Conservation (phyloP, 2,113 vertebrate genomes). For the Pterocles orientalis region DNA sequence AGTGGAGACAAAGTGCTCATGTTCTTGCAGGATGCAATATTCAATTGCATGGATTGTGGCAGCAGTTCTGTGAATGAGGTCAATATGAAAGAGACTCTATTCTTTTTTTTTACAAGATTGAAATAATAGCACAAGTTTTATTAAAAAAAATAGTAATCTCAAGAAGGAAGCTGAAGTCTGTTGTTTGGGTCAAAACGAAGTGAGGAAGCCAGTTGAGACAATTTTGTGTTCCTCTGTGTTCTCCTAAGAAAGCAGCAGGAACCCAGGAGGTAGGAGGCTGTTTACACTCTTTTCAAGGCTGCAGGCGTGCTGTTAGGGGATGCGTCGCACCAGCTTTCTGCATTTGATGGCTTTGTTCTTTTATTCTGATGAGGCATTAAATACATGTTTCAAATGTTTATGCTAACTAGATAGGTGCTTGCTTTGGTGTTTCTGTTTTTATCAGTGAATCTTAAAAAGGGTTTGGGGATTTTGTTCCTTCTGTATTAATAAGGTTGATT, state of each 20-base stretch:
- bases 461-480: neutral
- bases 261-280: neutral
- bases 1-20: neutral
- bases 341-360: constrained; percentile 26
- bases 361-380: constrained; percentile 27
- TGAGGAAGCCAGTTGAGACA: neutral
- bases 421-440: neutral
- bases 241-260: neutral
- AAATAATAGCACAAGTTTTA: neutral
- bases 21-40: neutral
- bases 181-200: neutral
- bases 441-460: neutral
- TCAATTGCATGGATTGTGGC: neutral
- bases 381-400: neutral
- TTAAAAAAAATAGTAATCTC: neutral
- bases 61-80: neutral
- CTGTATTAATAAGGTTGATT: neutral
- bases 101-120: neutral
- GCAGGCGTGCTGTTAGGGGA: neutral
- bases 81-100: neutral
- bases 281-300: constrained; percentile 16
- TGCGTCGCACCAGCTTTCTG: neutral
- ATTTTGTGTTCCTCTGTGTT: neutral
- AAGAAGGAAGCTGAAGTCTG: neutral
- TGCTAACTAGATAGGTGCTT: constrained; percentile 12